Percentiles rank a stretch among this genome's conserved stretches.
phyloP scores from a whole-genome alignment of 2,888 invertebrate genomes.

The Alitta virens region DNA sequence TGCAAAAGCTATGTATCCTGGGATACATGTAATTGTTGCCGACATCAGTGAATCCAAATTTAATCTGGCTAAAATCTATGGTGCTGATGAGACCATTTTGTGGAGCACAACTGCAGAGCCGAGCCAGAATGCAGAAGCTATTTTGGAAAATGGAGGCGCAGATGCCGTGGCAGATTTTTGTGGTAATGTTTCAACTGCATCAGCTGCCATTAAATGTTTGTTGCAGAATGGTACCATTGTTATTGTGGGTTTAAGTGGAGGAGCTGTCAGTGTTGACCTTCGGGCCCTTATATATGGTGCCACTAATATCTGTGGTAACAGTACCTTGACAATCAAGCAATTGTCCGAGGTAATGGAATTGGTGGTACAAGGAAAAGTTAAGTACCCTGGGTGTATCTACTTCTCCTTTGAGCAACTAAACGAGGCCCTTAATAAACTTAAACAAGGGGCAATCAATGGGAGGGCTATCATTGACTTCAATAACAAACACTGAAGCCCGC shows the following conservation, averaged over 20 bases:
- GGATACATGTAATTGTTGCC: neutral
- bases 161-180: slow-evolving; percentile 12
- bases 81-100: slow-evolving; percentile 5
- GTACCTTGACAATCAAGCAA: neutral
- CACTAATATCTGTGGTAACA: neutral
- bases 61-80: neutral
- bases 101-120: slow-evolving; percentile 1
- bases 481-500: too few species aligned
- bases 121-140: neutral
- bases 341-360: neutral
- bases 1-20: slow-evolving; percentile 13
- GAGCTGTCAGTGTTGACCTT: neutral
- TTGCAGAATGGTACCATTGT: neutral
- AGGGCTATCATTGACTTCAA: slow-evolving; percentile 7
- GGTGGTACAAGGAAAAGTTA: neutral
- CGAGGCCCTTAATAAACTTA: slow-evolving; percentile 1
- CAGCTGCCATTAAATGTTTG: neutral
- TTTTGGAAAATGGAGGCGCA: neutral
- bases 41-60: slow-evolving; percentile 4
- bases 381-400: neutral
- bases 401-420: slow-evolving; percentile 1
- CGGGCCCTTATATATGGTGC: slow-evolving; percentile 1
- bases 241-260: slow-evolving; percentile 1
- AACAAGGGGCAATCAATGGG: slow-evolving; percentile 1
- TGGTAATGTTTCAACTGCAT: neutral